phyloP scores from a whole-genome alignment of 2,113 vertebrate species.

The Ophiodon elongatus region DNA sequence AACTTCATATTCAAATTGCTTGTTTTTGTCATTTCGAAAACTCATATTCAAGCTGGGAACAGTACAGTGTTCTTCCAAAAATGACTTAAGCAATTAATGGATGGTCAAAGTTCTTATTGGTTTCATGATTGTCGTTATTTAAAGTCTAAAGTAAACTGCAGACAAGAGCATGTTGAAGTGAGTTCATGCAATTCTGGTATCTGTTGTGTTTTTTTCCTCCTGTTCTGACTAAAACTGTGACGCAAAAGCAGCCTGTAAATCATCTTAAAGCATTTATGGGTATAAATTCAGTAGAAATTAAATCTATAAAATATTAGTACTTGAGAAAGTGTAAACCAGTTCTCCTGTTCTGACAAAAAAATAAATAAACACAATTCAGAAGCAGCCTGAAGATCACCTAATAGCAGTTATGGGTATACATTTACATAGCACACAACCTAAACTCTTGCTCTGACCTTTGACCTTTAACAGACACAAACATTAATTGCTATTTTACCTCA shows the following conservation, averaged over 20 bases:
- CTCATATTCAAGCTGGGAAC: not conserved
- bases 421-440: not conserved
- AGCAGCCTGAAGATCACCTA: not conserved
- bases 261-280: not conserved
- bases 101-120: not conserved
- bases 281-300: not conserved
- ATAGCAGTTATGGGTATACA: not conserved
- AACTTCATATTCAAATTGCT: not conserved
- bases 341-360: not conserved
- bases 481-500: not conserved
- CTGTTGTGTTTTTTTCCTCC: not conserved
- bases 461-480: not conserved
- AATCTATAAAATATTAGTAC: not conserved
- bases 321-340: no score
- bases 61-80: not conserved
- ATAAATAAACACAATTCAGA: not conserved
- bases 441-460: not conserved
- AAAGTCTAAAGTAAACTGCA: not conserved
- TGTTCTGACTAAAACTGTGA: not conserved
- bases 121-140: not conserved
- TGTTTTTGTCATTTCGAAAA: not conserved
- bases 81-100: not conserved
- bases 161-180: not conserved
- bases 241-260: not conserved
- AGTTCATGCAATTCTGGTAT: not conserved